Evolutionary conservation across 2,113 vertebrate species (phyloP).

Genomic region (Nycticebus coucang): DNA sequence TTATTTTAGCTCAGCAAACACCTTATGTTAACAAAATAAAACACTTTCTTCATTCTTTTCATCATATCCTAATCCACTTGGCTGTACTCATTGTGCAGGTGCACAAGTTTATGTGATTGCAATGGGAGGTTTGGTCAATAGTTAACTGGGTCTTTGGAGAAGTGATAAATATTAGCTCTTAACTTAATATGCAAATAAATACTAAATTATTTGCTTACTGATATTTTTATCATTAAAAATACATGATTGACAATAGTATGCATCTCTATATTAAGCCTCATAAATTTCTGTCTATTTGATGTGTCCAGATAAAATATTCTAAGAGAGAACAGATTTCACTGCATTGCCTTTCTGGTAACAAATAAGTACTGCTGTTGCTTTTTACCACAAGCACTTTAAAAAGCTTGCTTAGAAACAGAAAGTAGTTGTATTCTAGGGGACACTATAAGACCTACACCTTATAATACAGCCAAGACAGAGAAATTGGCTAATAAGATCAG

Average conservation of each 20-base stretch:
- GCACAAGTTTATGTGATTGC: background rate
- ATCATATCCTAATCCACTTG: background rate
- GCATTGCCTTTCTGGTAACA: constrained; percentile 1
- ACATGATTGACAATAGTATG: background rate
- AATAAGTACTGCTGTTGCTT: background rate
- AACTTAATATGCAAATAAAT: background rate
- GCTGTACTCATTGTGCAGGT: background rate
- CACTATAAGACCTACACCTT: background rate
- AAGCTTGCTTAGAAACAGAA: background rate
- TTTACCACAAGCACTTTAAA: constrained; percentile 12
- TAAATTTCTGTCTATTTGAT: constrained; percentile 53
- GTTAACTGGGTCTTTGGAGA: constrained; percentile 1
- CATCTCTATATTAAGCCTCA: background rate
- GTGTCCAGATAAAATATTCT: constrained; percentile 19
- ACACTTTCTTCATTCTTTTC: background rate
- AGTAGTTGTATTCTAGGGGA: background rate
- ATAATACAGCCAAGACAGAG: background rate
- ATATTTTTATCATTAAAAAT: constrained; percentile 37
- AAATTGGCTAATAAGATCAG: background rate
- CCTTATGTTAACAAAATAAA: constrained; percentile 51
- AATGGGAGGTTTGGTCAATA: background rate
- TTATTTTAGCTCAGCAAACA: constrained; percentile 4
- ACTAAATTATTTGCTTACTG: constrained; percentile 34
- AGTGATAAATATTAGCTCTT: constrained; percentile 29
- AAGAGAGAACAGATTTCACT: background rate